Percentiles rank a stretch among this genome's conserved stretches.
Evolutionary conservation across 2,888 invertebrate species (phyloP).

Genomic region (Bellardia bayeri): DNA sequence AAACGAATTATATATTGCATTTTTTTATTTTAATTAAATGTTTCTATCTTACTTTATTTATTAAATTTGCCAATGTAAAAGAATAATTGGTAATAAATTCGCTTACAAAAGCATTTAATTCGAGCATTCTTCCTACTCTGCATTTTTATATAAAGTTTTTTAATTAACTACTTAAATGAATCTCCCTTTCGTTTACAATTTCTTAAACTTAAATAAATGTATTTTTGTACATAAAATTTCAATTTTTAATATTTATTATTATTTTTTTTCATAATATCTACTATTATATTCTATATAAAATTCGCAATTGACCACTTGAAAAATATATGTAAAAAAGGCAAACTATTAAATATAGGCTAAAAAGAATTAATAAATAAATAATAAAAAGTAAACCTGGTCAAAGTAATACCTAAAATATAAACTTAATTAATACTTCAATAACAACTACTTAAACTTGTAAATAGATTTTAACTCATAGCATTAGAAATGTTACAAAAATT

Average conservation of each 20-base stretch:
- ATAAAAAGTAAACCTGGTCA: conserved; percentile 58
- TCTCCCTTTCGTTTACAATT: too few relatives aligned
- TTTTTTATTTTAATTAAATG: too few relatives aligned
- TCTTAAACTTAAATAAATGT: background rate
- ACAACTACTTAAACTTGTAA: conserved; percentile 35
- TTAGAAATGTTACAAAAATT: too few relatives aligned
- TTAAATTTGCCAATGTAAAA: too few relatives aligned
- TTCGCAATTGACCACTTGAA: background rate
- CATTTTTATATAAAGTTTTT: too few relatives aligned
- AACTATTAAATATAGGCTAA: conserved; percentile 9
- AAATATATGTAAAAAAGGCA: background rate
- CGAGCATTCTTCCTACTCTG: too few relatives aligned
- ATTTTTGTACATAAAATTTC: conserved; percentile 8
- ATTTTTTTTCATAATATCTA: conserved; percentile 12
- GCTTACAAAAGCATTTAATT: too few relatives aligned
- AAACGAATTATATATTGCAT: too few relatives aligned
- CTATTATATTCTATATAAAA: background rate
- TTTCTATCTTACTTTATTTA: too few relatives aligned
- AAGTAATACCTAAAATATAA: conserved; percentile 27
- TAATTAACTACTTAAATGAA: too few relatives aligned
- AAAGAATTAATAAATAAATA: background rate
- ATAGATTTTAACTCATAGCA: conserved; percentile 22
- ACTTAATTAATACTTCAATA: conserved; percentile 2
- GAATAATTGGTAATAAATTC: too few relatives aligned
- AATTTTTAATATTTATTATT: conserved; percentile 15